Base-by-base conservation (phyloP, 2,888 invertebrate species). In the Alviniconcha strummeri region DNA sequence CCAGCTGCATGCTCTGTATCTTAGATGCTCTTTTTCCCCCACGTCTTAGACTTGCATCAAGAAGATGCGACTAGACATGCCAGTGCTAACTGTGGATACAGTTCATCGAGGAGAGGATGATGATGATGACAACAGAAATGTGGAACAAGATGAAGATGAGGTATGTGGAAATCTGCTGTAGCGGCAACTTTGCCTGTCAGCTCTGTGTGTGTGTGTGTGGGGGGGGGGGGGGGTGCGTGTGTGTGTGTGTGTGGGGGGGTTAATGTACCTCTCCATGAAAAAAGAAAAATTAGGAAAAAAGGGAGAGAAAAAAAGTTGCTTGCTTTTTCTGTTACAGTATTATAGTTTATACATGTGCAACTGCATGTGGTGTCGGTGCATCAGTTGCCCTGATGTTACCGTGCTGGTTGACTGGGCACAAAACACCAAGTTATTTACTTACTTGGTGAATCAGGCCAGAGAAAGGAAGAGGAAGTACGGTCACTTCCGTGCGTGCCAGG, bases 51-150 rank as follows among this genome's bases (percentile, higher is more conserved):
- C 91, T 0, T 92, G 91, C 85, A 86, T 93, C 1, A 92, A 92
- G 85, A 90, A 91, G 85, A 92, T 93, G 84, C 88, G 93, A 15
- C 87, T 92, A 19, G 93, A 93, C 84, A 92, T 93, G 90, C 93
- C 93, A 0, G 81, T 93, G 9, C 83, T 92, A 9, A 56, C 79
- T 3, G 71, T 80, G n/a, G 82, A 82, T 71, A 55, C 67, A 9
- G 75, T 75, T 15, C 4, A 52, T 6, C 52, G 83, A 81, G 77
- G 9, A 13, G 83, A 72, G 4, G 81, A 81, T 4, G 80, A 84
- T 17, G 74, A 19, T 15, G 80, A 79, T 5, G 76, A 69, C 57
- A 36, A 56, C 19, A 11, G 7, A 11, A 57, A 69, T 13, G 36
- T 7, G 8, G 74, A 81, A 72, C 8, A 52, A 11, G 64, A 0